Conservation (phyloP, 2,113 vertebrate genomes). For the Siphamia tubifer region DNA sequence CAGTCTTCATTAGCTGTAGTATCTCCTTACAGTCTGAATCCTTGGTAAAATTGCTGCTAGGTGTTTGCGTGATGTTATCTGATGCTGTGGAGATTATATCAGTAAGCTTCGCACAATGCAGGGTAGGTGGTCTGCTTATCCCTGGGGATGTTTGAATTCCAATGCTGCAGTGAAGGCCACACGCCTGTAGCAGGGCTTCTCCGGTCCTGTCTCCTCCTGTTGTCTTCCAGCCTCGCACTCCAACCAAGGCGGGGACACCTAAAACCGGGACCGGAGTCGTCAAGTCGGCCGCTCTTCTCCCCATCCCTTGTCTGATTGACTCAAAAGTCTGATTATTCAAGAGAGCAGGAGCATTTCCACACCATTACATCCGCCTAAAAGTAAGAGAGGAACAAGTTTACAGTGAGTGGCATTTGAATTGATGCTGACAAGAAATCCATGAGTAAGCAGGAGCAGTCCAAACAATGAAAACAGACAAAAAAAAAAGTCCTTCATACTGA, state of each 20-base stretch:
- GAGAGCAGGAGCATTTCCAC: slow-evolving; percentile 35
- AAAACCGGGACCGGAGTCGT: slow-evolving; percentile 77
- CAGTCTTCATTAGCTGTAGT: slow-evolving; percentile 43
- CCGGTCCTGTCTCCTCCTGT: slow-evolving; percentile 47
- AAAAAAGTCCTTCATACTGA: not conserved
- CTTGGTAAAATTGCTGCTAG: slow-evolving; percentile 45
- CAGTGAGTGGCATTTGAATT: slow-evolving; percentile 28
- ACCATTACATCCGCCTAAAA: slow-evolving; percentile 57
- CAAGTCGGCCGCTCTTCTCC: slow-evolving; percentile 77
- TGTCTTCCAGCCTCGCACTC: slow-evolving; percentile 71
- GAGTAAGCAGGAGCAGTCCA: slow-evolving; percentile 36
- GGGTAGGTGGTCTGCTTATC: slow-evolving; percentile 52
- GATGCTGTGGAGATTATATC: slow-evolving; percentile 31
- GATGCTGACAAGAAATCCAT: slow-evolving; percentile 15
- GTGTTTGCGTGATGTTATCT: slow-evolving; percentile 36
- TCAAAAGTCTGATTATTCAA: slow-evolving; percentile 38
- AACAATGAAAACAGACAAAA: slow-evolving; percentile 35
- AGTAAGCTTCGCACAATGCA: slow-evolving; percentile 17
- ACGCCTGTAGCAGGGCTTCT: slow-evolving; percentile 62
- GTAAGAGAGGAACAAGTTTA: slow-evolving; percentile 54
- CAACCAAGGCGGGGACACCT: slow-evolving; percentile 75
- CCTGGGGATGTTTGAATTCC: slow-evolving; percentile 79
- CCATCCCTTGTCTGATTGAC: slow-evolving; percentile 62
- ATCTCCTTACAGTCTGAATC: slow-evolving; percentile 42
- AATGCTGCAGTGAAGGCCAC: slow-evolving; percentile 73